These are phyloP conservation scores for Lepus oiostolus DNA, from an alignment of 2,797 vertebrate genomes.

Conservation along the genomic window DNA sequence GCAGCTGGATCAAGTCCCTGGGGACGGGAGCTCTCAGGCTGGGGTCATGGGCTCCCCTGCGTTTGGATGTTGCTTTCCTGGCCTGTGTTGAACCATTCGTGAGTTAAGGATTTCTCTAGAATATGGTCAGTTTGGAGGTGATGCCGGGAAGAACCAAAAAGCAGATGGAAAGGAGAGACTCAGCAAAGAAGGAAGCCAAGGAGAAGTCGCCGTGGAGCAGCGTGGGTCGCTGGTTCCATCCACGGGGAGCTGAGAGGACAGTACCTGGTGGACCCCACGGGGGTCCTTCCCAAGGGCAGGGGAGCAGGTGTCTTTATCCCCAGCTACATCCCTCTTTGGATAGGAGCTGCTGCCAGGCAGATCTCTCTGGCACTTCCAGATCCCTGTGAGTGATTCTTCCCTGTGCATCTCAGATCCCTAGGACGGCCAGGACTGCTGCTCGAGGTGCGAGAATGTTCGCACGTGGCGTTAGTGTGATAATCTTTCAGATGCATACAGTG, in stretches of 20 bases:
- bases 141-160: neutral
- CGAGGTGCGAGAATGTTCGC: neutral
- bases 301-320: too few species aligned
- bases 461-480: neutral
- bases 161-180: neutral
- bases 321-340: neutral
- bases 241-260: too few species aligned
- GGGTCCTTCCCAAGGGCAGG: neutral
- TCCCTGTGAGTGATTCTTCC: neutral
- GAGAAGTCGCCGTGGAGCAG: neutral
- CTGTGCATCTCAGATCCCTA: neutral
- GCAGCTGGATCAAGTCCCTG: accelerated
- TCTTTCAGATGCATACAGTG: neutral
- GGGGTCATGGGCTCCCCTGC: neutral
- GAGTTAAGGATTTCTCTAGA: neutral
- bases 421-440: neutral
- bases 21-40: neutral
- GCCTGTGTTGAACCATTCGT: neutral
- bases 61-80: neutral
- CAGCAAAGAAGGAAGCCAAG: neutral
- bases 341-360: neutral
- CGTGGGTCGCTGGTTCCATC: neutral
- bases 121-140: neutral
- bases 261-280: too few species aligned
- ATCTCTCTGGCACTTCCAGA: neutral